Conservation (phyloP, 1,140 invertebrate species). For the Halesus radiatus region DNA sequence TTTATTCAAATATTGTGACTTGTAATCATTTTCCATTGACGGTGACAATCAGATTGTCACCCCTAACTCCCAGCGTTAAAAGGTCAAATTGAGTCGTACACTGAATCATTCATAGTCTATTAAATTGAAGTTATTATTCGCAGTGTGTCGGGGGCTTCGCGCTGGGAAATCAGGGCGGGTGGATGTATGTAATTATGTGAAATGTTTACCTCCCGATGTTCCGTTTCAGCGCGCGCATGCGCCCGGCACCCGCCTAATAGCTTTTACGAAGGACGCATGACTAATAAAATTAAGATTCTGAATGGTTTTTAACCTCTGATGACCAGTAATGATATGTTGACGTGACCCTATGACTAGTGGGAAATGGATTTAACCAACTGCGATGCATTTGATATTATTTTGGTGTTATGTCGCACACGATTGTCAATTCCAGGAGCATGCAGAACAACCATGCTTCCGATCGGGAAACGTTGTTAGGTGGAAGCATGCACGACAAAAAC, state of each 20-base stretch:
- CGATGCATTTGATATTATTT: too few relatives aligned
- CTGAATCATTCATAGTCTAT: slow-evolving; percentile 25
- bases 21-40: neutral
- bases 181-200: slow-evolving; percentile 23
- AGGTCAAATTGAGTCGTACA: neutral
- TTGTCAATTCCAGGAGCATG: too few relatives aligned
- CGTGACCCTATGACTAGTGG: neutral
- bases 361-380: neutral
- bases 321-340: neutral
- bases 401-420: too few relatives aligned
- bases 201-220: slow-evolving; percentile 34
- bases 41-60: too few relatives aligned
- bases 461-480: too few relatives aligned
- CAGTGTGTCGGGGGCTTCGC: neutral
- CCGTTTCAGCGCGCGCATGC: slow-evolving; percentile 15
- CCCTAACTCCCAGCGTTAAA: neutral
- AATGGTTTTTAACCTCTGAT: neutral
- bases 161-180: neutral
- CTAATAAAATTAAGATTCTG: slow-evolving; percentile 2
- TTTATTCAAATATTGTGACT: neutral
- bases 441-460: too few relatives aligned
- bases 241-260: slow-evolving; percentile 8
- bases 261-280: slow-evolving; percentile 8
- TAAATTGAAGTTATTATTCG: slow-evolving; percentile 20
- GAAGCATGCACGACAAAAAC: too few relatives aligned